Conservation (phyloP, 2,113 vertebrate species). For the Cyphomyrus discorhynchus region DNA sequence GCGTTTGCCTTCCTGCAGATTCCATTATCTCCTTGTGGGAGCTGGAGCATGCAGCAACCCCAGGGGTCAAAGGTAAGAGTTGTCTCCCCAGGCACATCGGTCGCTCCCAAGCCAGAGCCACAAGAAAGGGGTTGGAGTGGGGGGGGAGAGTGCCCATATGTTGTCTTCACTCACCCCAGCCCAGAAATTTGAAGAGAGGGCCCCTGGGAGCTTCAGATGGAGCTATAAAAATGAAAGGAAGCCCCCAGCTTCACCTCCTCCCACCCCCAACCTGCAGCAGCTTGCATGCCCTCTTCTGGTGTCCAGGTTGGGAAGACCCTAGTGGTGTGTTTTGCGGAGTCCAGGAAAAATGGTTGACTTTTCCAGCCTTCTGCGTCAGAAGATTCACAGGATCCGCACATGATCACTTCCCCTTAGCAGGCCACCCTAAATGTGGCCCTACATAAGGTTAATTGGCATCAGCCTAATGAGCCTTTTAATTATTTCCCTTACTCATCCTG, state of each 20-base stretch:
- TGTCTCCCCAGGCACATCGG: constrained; percentile 44
- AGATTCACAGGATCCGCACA: background rate
- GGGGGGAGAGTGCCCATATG: constrained; percentile 67
- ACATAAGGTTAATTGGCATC: background rate
- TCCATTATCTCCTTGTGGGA: constrained; percentile 41
- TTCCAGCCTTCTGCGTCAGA: background rate
- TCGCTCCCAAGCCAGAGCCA: constrained; percentile 44
- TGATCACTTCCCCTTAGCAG: background rate
- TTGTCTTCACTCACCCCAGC: constrained; percentile 49
- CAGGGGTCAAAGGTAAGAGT: constrained; percentile 53
- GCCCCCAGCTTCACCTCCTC: background rate
- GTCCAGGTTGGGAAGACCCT: background rate
- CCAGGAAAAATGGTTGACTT: background rate
- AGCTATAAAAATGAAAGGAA: background rate
- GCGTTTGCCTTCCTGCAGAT: constrained; percentile 45
- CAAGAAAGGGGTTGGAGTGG: constrained; percentile 52
- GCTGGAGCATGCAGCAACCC: constrained; percentile 47
- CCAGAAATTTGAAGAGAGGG: background rate
- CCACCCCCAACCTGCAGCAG: background rate
- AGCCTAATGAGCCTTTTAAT: background rate
- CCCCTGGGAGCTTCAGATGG: constrained; percentile 4
- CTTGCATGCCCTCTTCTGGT: background rate
- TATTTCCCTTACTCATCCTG: too few relatives aligned
- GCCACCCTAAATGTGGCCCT: background rate
- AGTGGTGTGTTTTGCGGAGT: background rate